Evolutionary conservation across 2,113 vertebrate species (phyloP).

Genomic region (Vulpes vulpes): DNA sequence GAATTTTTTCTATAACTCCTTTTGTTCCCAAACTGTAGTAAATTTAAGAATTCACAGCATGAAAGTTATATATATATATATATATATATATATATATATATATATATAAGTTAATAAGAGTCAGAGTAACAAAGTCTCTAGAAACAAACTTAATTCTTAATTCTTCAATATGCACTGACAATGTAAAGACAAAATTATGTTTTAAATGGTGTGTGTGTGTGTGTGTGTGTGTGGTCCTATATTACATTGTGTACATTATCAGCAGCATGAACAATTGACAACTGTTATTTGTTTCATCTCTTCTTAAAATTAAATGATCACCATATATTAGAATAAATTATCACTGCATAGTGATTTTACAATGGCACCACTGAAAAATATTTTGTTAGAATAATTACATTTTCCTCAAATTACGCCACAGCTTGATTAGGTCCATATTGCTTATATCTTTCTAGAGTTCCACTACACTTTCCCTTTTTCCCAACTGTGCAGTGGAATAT

Average conservation of each 20-base stretch:
- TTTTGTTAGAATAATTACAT: not conserved
- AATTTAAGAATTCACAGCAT: not conserved
- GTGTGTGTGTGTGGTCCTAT: not conserved
- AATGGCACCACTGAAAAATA: not conserved
- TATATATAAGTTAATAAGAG: not conserved
- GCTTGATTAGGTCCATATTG: not conserved
- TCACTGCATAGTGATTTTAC: not conserved
- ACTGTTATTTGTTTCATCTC: not conserved
- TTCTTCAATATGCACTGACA: not conserved
- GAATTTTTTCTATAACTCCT: not conserved
- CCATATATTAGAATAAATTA: not conserved
- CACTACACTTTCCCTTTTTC: not conserved
- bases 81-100: too few species aligned
- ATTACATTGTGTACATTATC: not conserved
- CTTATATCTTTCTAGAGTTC: not conserved
- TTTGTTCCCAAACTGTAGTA: not conserved
- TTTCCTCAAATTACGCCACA: not conserved
- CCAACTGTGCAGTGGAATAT: not conserved
- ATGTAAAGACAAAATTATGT: not conserved
- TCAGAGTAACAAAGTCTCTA: not conserved
- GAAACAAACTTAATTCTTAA: not conserved
- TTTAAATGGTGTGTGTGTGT: not conserved
- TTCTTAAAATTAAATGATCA: conserved; percentile 1
- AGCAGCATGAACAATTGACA: not conserved
- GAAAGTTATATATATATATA: not conserved